Conservation (phyloP, 2,797 vertebrate species). For the Coilia nasus region DNA sequence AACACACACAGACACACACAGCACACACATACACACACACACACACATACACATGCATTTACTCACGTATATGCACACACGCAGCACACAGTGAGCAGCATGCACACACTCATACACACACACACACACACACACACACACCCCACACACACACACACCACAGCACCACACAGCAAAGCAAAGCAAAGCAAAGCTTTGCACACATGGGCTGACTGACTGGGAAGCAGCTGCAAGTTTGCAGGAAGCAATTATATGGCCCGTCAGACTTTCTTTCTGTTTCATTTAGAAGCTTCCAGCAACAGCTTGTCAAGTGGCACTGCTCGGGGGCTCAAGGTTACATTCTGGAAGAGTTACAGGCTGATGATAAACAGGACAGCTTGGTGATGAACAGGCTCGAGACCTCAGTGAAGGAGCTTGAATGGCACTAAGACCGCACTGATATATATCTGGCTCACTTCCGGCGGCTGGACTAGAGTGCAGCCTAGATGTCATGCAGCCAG, state of each 20-base stretch:
- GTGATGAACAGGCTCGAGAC: conserved; percentile 49
- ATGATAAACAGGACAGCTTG: conserved; percentile 28
- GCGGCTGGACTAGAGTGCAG: not conserved
- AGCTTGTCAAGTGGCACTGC: conserved; percentile 48
- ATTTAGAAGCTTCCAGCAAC: conserved; percentile 45
- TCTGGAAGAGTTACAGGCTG: conserved; percentile 50
- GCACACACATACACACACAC: not conserved
- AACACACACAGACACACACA: too few relatives aligned
- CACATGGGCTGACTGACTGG: not conserved
- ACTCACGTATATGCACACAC: not conserved
- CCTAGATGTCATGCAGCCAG: not conserved
- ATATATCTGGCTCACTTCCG: not conserved
- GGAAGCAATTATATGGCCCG: conserved; percentile 58
- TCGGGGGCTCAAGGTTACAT: conserved; percentile 48
- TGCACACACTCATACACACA: not conserved
- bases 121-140: not conserved
- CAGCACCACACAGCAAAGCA: too few relatives aligned
- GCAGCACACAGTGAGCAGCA: too few relatives aligned
- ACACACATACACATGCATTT: not conserved
- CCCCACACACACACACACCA: not conserved
- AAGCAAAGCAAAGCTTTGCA: not conserved
- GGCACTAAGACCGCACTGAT: not conserved
- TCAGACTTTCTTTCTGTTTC: conserved; percentile 53
- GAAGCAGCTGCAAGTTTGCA: conserved; percentile 47
- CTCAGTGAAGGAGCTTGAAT: not conserved